phyloP scores from a whole-genome alignment of 2,797 vertebrate species.

The Neopelma chrysocephalum region DNA sequence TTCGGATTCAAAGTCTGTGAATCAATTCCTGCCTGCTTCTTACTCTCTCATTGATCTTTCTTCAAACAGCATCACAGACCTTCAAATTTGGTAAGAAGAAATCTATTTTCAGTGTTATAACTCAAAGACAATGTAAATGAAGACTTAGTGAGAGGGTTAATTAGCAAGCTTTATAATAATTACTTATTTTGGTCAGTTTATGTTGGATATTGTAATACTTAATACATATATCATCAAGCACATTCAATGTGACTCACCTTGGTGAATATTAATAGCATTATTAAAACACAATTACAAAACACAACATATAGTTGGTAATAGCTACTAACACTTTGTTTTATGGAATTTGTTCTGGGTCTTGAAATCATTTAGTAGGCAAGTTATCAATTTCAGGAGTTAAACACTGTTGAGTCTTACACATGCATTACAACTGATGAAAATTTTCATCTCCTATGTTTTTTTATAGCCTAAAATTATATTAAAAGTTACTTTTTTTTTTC shows the following conservation, averaged over 20 bases:
- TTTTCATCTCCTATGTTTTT: not conserved
- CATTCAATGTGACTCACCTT: not conserved
- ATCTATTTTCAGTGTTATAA: not conserved
- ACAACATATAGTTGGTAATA: not conserved
- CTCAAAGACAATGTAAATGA: not conserved
- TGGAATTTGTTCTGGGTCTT: not conserved
- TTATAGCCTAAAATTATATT: not conserved
- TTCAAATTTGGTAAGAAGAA: not conserved
- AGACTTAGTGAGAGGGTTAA: not conserved
- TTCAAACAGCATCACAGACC: not conserved
- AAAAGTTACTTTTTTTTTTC: not conserved
- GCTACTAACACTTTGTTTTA: not conserved
- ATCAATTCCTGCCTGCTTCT: not conserved
- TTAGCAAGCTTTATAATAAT: not conserved
- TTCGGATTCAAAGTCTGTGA: no score
- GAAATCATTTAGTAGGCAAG: not conserved
- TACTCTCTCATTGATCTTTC: not conserved
- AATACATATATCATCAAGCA: not conserved
- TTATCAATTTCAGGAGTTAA: not conserved
- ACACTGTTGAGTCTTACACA: not conserved
- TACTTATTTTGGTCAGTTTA: not conserved
- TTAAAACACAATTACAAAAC: constrained; percentile 21
- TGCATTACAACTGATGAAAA: not conserved
- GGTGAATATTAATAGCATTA: constrained; percentile 28
- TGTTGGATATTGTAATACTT: not conserved